Conservation (phyloP, 2,797 vertebrate species). For the Eleutherodactylus coqui region DNA sequence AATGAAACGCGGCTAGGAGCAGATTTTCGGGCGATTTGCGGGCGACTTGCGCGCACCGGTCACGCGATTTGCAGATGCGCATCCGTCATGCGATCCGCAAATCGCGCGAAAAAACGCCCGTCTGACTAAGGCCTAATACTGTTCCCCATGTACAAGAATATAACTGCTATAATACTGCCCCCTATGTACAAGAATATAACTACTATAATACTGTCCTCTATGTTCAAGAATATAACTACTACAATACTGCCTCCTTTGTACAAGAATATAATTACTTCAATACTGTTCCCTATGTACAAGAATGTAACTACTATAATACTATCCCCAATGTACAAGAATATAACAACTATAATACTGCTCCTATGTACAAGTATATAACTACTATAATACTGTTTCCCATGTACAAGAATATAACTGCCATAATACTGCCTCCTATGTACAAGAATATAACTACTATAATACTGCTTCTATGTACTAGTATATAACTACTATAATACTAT, state of each 20-base stretch:
- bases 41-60: too few relatives aligned
- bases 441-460: background rate
- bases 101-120: too few relatives aligned
- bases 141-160: background rate
- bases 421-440: background rate
- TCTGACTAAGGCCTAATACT: too few relatives aligned
- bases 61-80: too few relatives aligned
- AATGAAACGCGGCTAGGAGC: too few relatives aligned
- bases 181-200: too few relatives aligned
- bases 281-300: background rate
- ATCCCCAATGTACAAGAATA: background rate
- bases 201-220: too few relatives aligned
- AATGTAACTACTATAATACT: background rate
- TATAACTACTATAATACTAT: conserved; percentile 9
- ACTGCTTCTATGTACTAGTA: background rate
- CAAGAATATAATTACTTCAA: background rate
- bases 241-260: background rate
- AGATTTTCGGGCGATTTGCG: too few relatives aligned
- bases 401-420: background rate
- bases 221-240: too few relatives aligned
- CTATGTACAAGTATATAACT: conserved; percentile 8
- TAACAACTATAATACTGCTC: background rate
- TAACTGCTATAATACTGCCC: background rate
- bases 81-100: too few relatives aligned
- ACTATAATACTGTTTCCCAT: background rate